These are phyloP conservation scores for Colius striatus DNA, from an alignment of 2,113 vertebrate genomes.

Conservation along the genomic window DNA sequence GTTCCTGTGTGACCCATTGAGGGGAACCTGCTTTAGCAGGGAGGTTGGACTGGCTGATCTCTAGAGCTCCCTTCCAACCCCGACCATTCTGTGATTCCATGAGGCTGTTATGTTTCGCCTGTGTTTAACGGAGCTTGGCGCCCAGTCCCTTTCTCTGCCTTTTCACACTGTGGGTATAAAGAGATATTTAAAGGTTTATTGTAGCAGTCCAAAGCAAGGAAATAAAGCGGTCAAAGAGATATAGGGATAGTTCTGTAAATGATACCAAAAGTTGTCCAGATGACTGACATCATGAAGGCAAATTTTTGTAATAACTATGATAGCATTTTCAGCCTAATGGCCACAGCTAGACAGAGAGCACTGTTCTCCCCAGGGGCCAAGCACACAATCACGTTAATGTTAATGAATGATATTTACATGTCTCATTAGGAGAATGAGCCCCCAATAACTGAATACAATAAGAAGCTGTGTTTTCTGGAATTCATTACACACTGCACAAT, in stretches of 20 bases:
- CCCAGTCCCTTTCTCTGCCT: neutral
- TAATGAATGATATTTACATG: slow-evolving; percentile 61
- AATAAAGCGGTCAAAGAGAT: neutral
- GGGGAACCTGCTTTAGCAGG: no score
- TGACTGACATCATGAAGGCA: neutral
- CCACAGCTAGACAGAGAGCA: slow-evolving; percentile 25
- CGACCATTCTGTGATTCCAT: no score
- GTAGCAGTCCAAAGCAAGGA: neutral
- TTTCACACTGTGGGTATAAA: neutral
- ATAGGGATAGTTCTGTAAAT: neutral
- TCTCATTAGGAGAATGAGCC: slow-evolving; percentile 53
- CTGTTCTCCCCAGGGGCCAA: slow-evolving; percentile 19
- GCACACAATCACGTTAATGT: slow-evolving; percentile 7
- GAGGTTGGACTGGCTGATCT: no score
- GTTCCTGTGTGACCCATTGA: no score
- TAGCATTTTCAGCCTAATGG: neutral
- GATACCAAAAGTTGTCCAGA: neutral
- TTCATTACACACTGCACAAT: slow-evolving; percentile 58
- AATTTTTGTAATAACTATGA: neutral
- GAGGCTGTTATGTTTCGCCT: neutral
- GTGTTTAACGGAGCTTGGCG: neutral
- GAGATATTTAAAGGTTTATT: neutral
- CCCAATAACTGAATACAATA: slow-evolving; percentile 61
- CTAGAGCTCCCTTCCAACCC: no score
- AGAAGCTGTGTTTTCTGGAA: slow-evolving; percentile 66